Evolutionary conservation across 35 echinoderm and acorn worm species (phyloP).

Genomic region (Diadema setosum): DNA sequence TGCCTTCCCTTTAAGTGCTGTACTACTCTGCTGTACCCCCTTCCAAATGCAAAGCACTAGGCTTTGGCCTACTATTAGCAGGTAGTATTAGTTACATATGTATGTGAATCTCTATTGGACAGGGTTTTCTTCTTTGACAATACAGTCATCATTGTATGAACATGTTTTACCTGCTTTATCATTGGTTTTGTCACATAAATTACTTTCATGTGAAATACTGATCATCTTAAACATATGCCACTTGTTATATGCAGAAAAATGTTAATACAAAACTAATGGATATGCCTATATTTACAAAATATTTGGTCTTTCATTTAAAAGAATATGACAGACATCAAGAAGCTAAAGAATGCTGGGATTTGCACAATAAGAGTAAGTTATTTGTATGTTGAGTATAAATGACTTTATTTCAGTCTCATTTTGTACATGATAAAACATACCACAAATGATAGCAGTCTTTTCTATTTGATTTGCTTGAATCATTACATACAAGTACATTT

Average conservation of each 20-base stretch:
- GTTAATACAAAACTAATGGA: neutral
- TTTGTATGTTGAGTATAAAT: neutral
- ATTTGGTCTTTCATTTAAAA: constrained; percentile 16
- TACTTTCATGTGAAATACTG: neutral
- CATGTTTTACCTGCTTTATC: neutral
- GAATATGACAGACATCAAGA: constrained; percentile 99
- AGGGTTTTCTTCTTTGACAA: neutral
- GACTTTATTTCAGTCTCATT: too few relatives aligned
- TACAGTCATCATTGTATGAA: neutral
- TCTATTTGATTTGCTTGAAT: too few relatives aligned
- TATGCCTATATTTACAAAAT: neutral
- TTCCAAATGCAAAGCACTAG: too few relatives aligned
- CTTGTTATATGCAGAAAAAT: neutral
- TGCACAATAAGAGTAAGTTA: constrained; percentile 88
- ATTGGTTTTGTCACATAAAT: neutral
- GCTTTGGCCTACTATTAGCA: too few relatives aligned
- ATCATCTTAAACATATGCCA: neutral
- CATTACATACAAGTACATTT: too few relatives aligned
- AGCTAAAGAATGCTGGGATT: constrained; percentile 87
- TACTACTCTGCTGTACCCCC: too few relatives aligned
- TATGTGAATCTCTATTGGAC: neutral
- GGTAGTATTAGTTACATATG: too few relatives aligned
- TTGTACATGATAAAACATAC: too few relatives aligned
- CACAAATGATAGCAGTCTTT: too few relatives aligned
- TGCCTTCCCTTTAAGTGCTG: too few relatives aligned